These are phyloP conservation scores for Mythimna lalbum DNA, from an alignment of 2,888 invertebrate species.

Conservation along the genomic window DNA sequence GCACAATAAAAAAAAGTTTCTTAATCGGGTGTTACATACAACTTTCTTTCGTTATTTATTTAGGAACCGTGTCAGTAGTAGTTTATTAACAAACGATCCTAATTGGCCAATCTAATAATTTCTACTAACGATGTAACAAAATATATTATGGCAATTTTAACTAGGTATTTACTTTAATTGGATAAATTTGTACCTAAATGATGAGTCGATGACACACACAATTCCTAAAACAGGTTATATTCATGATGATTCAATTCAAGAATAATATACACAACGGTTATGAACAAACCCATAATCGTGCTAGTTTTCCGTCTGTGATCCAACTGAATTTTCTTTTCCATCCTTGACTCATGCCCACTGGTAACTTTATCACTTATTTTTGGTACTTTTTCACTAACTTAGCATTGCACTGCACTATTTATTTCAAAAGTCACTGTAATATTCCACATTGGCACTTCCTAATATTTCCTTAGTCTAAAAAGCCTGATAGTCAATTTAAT, in stretches of 20 bases:
- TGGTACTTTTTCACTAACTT: constrained; percentile 51
- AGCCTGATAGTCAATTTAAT: background rate
- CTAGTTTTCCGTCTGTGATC: constrained; percentile 80
- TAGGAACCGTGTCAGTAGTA: background rate
- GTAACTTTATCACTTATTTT: constrained; percentile 55
- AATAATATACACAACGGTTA: background rate
- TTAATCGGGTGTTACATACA: background rate
- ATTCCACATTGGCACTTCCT: constrained; percentile 37
- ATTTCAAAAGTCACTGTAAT: constrained; percentile 10
- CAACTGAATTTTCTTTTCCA: constrained; percentile 83
- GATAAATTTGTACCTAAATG: background rate
- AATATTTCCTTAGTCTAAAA: constrained; percentile 4
- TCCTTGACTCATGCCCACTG: constrained; percentile 78
- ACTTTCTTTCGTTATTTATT: background rate
- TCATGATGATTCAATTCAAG: constrained; percentile 2
- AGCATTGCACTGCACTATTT: constrained; percentile 51
- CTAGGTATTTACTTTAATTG: background rate
- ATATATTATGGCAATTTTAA: background rate
- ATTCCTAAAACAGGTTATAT: background rate
- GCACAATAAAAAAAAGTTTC: background rate
- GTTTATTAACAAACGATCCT: background rate
- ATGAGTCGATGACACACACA: background rate
- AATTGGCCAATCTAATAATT: background rate
- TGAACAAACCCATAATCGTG: constrained; percentile 82
- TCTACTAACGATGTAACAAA: background rate